These are phyloP conservation scores for Dermatophagoides farinae DNA, from an alignment of 1,140 invertebrate genomes.

Conservation along the genomic window DNA sequence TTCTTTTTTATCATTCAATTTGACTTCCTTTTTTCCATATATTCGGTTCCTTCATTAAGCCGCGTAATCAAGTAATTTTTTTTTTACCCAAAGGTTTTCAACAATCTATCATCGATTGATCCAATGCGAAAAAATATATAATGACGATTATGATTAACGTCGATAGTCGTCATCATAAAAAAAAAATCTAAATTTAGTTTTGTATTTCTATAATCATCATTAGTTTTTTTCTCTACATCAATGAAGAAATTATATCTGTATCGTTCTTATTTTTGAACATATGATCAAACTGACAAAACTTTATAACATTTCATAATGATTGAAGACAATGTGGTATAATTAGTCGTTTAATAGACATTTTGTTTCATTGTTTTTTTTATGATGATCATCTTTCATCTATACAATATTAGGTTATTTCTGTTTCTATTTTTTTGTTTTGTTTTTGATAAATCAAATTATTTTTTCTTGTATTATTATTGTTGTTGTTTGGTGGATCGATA, in stretches of 20 bases:
- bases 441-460: neutral
- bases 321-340: neutral
- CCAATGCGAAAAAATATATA: no score
- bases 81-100: no score
- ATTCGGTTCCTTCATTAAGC: no score
- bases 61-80: no score
- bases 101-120: no score
- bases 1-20: no score
- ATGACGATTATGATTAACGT: no score
- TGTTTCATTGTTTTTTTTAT: neutral
- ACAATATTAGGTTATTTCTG: neutral
- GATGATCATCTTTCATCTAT: neutral
- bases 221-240: neutral
- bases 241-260: neutral
- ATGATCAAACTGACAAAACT: neutral
- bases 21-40: no score
- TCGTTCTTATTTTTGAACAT: neutral
- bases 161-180: no score
- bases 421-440: neutral
- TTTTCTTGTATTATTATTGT: no score
- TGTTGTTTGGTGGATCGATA: no score
- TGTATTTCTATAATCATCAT: neutral
- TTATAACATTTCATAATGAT: neutral
- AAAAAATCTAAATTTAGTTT: neutral
- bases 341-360: neutral